A percentile compares a stretch with the other conserved stretches of the same genome.
Conservation (phyloP, 2,797 vertebrate species). For the Dipus sagitta region DNA sequence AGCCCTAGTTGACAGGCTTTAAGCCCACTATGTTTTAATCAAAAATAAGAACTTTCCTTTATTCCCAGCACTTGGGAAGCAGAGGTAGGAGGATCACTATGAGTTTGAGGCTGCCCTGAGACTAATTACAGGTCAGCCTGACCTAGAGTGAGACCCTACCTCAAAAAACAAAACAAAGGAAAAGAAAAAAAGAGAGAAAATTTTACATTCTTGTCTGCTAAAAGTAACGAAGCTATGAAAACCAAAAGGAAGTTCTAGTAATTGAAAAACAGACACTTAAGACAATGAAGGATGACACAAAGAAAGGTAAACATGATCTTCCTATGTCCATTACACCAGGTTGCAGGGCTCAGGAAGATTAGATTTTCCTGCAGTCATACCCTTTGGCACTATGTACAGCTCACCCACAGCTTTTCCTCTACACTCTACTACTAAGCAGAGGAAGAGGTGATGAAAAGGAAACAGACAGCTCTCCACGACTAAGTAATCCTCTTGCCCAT, state of each 20-base stretch:
- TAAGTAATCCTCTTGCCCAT: slow-evolving; percentile 67
- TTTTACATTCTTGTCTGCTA: neutral
- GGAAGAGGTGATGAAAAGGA: slow-evolving; percentile 77
- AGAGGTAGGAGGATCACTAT: too few species aligned
- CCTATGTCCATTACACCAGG: neutral
- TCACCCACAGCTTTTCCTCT: slow-evolving; percentile 36
- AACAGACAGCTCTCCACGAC: slow-evolving; percentile 70
- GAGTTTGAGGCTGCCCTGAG: too few species aligned
- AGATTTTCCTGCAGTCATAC: neutral
- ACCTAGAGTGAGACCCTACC: too few species aligned
- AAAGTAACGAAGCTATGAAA: neutral
- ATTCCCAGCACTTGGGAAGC: too few species aligned
- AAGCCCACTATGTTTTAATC: neutral
- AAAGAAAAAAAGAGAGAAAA: too few species aligned
- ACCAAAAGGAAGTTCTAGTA: neutral
- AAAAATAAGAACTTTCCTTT: neutral
- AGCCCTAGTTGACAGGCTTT: neutral
- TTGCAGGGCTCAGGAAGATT: neutral
- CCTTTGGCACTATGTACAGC: neutral
- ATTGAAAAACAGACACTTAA: neutral
- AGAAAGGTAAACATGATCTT: neutral
- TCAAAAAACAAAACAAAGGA: too few species aligned
- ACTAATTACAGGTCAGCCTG: too few species aligned
- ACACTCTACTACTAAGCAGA: neutral
- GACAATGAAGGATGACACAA: neutral